Base-by-base conservation (phyloP, 2,888 invertebrate species). In the Laspeyria flexula region DNA sequence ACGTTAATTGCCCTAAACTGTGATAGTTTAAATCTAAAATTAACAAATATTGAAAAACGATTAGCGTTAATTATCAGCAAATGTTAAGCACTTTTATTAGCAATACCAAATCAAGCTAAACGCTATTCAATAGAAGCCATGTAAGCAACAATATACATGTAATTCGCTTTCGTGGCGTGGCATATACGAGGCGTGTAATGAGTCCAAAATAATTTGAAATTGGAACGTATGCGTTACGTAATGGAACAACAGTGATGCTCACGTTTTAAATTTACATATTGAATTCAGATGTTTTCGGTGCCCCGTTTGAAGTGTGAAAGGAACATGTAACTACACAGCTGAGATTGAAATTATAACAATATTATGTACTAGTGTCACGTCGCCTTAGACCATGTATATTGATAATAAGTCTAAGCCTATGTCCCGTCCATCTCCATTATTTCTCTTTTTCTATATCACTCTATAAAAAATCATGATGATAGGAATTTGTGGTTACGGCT, bases 221-320 rank as follows among this genome's bases (percentile, higher is more conserved):
- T 55, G 39, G 37, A 49, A 30, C 15, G 50, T 42, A 52, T 46
- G 52, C 51, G 29, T 35, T 48, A 13, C 44, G 44, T 60, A 67
- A 67, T 56, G 63, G 37, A 45, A 56, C 54, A 49, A 40, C 55
- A 35, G 43, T 25, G 34, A 55, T 55, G 51, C 55, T 55, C 60
- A 63, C 56, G 27, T n/a, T 46, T 44, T 23, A 35, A 57, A 64
- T 65, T 65, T 53, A 47, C 52, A 60, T 65, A 16, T 48, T 45
- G 29, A 55, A 45, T 55, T 48, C 35, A 34, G 55, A 57, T 57
- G 47, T 60, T 63, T 40, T 15, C 16, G 34, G 44, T 46, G 50
- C 47, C 35, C 9, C 15, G 27, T 38, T 38, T 38, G 21, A 38
- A 25, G 12, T 33, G 13, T 33, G 15, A 33, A 16, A 18, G 3